Conservation (phyloP, 2,888 invertebrate species). For the Podotricha telesiphe region DNA sequence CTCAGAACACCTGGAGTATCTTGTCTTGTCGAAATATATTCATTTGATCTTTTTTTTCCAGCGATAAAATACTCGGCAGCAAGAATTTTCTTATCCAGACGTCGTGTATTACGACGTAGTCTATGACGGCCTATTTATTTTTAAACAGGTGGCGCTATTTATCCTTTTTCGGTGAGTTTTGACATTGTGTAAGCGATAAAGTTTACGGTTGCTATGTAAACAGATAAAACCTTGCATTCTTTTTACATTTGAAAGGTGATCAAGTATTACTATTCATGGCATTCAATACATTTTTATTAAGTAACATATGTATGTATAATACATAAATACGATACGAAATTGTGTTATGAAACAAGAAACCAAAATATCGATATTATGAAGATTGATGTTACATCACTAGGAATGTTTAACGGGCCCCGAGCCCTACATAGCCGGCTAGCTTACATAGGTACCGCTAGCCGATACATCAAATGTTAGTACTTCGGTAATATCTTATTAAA, state of each 20-base stretch:
- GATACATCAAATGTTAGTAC: slow-evolving; percentile 71
- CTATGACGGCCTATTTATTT: slow-evolving; percentile 47
- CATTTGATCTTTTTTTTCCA: slow-evolving; percentile 45
- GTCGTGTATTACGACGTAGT: slow-evolving; percentile 43
- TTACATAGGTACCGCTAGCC: slow-evolving; percentile 79
- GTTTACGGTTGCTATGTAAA: slow-evolving; percentile 41
- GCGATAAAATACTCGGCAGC: slow-evolving; percentile 46
- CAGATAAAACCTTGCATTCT: slow-evolving; percentile 45
- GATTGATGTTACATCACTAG: slow-evolving; percentile 55
- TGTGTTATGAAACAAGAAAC: not conserved
- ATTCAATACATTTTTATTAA: slow-evolving; percentile 41
- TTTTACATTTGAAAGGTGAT: slow-evolving; percentile 42
- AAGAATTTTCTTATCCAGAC: slow-evolving; percentile 43
- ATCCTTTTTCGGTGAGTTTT: slow-evolving; percentile 46
- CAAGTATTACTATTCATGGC: slow-evolving; percentile 41
- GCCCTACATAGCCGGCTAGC: slow-evolving; percentile 67
- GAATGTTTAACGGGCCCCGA: slow-evolving; percentile 69
- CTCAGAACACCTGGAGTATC: slow-evolving; percentile 45
- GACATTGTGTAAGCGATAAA: slow-evolving; percentile 46
- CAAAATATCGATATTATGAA: slow-evolving; percentile 42
- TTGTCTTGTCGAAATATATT: slow-evolving; percentile 49
- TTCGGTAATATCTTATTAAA: slow-evolving; percentile 68
- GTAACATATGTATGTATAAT: slow-evolving; percentile 25
- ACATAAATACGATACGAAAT: not conserved
- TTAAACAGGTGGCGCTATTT: slow-evolving; percentile 46